Conservation (phyloP, 2,113 vertebrate species). For the Alaudala cheleensis region DNA sequence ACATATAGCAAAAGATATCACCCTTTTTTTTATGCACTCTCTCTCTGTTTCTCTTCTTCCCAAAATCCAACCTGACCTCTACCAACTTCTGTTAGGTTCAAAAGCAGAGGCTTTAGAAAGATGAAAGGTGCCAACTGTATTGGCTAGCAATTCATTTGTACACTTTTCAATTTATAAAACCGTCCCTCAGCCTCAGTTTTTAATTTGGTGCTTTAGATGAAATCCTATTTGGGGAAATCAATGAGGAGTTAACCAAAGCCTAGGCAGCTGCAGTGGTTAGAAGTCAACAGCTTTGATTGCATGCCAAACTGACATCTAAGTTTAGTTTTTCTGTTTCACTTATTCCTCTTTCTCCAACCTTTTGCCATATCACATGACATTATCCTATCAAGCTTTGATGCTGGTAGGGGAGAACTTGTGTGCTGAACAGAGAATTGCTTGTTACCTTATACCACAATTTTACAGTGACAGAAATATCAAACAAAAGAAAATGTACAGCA, state of each 20-base stretch:
- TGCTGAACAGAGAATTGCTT: constrained; percentile 10
- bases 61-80: not conserved
- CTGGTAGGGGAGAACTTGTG: not conserved
- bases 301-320: constrained; percentile 17
- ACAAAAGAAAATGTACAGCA: not conserved
- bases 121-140: constrained; percentile 42
- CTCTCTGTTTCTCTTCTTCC: not conserved
- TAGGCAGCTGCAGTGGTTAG: constrained; percentile 44
- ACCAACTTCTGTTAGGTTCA: not conserved
- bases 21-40: not conserved
- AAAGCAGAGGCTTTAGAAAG: not conserved
- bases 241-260: constrained; percentile 60
- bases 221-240: constrained; percentile 66
- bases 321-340: constrained; percentile 26
- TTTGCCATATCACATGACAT: not conserved
- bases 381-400: not conserved
- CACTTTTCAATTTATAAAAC: constrained; percentile 62
- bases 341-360: constrained; percentile 1
- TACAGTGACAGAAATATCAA: constrained; percentile 9
- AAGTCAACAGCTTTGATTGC: constrained; percentile 36
- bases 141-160: constrained; percentile 53
- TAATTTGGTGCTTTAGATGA: constrained; percentile 61
- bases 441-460: constrained; percentile 33
- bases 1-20: not conserved
- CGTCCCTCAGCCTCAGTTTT: constrained; percentile 41